phyloP scores from a whole-genome alignment of 2,888 invertebrate species.

The Eristalis pertinax region DNA sequence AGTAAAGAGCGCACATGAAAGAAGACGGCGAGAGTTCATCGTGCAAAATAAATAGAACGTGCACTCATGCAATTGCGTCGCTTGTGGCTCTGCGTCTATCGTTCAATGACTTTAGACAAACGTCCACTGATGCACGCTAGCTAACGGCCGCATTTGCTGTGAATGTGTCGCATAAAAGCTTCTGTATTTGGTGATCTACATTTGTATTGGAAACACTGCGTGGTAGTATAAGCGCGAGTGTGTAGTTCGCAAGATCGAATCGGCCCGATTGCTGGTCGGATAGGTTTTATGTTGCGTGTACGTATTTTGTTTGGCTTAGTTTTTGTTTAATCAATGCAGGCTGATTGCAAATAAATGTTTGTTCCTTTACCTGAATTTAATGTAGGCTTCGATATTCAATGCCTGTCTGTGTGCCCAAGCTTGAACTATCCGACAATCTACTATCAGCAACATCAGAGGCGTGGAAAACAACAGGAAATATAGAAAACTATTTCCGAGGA shows the following conservation, averaged over 20 bases:
- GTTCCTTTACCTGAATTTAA: background rate
- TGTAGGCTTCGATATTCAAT: no score
- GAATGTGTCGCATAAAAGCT: constrained; percentile 42
- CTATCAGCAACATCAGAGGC: no score
- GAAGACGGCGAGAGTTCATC: constrained; percentile 62
- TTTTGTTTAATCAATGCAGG: constrained; percentile 47
- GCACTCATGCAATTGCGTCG: constrained; percentile 67
- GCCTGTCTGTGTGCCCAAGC: no score
- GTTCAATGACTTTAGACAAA: constrained; percentile 65
- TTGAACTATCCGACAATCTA: no score
- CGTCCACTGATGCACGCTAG: constrained; percentile 18
- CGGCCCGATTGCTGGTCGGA: background rate
- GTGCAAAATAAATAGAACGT: constrained; percentile 71
- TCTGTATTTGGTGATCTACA: constrained; percentile 7
- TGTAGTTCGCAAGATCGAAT: background rate
- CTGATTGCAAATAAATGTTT: constrained; percentile 34
- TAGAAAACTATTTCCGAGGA: no score
- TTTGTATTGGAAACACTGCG: constrained; percentile 8
- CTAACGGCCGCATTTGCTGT: background rate
- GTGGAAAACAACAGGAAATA: no score
- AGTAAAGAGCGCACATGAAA: constrained; percentile 35
- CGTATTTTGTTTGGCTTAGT: constrained; percentile 18
- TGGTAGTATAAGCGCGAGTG: background rate
- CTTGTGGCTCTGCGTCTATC: constrained; percentile 62
- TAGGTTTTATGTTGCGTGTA: background rate